Base-by-base conservation (phyloP, 2,888 invertebrate genomes). In the Hipparchia semele region DNA sequence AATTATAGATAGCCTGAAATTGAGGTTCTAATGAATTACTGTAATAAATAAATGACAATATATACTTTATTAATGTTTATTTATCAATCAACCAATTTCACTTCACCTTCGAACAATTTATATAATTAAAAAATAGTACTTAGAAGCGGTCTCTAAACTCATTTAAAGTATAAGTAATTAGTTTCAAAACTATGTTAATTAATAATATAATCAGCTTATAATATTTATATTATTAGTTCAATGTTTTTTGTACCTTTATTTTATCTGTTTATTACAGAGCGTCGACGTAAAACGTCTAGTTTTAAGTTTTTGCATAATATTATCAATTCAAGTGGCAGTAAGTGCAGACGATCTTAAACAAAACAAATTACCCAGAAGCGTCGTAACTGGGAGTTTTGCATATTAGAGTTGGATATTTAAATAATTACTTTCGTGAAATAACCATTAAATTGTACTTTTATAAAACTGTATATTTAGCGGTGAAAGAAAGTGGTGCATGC, bases 291-390 rank as follows among this genome's bases (percentile, higher is more conserved):
- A 60, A 39, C 60, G 60, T 33, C 60, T 8, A 33, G 6, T 39
- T 49, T 7, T 49, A 49, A 49, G 49, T 49, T 61, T 45, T 61
- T 61, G 39, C 39, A 61, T 60, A n/a, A n/a, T 56, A n/a, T 61
- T 61, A 61, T n/a, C 45, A 67, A 67, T 54, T 67, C 65, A 53
- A 66, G 66, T 65, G 53, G 53, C 53, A 51, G 51, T 46, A 23
- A 65, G 53, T 53, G 53, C 66, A 53, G 46, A 67, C 67, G 58
- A 58, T 58, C 56, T 56, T 58, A 46, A 45, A 67, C 58, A 33
- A 67, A 67, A 67, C 56, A 46, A 39, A 67, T 67, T 67, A 67
- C 13, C 58, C 23, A 13, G 39, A 56, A 58, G 67, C 56, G 12
- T 13, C 13, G 66, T 56, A 9, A 53, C 46, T n/a, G 33, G 51